Percentiles rank a stretch among this genome's conserved stretches.
Evolutionary conservation across 92 coral and sea anemone species (phyloP).

Genomic region (Galaxea fascicularis): DNA sequence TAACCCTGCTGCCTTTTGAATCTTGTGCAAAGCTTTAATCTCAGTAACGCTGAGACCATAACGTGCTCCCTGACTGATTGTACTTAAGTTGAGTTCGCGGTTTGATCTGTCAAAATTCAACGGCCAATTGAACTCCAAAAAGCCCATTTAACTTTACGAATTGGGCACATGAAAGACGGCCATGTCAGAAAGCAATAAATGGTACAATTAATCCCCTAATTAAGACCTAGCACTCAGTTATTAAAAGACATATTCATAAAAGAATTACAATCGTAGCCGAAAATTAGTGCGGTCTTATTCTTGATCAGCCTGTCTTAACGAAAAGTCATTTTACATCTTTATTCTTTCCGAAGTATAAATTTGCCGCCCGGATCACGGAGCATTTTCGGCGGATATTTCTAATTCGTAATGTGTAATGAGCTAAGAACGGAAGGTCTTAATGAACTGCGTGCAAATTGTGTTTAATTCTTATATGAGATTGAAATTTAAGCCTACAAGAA

Average conservation of each 20-base stretch:
- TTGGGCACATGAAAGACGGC: conserved; percentile 6
- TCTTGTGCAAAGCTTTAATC: not conserved
- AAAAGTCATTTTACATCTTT: conserved; percentile 28
- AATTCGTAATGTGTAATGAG: conserved; percentile 33
- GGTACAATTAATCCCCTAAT: conserved; percentile 40
- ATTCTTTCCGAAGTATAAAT: conserved; percentile 44
- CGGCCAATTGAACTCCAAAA: not conserved
- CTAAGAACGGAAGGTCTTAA: conserved; percentile 36
- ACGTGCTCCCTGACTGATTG: not conserved
- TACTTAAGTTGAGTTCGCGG: conserved; percentile 11
- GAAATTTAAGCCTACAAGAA: conserved; percentile 46
- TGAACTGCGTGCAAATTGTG: conserved; percentile 33
- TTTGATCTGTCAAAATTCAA: conserved; percentile 41
- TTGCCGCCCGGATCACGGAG: conserved; percentile 41
- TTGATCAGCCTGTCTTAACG: conserved; percentile 37
- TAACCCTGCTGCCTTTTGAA: too few species aligned
- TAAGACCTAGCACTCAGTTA: conserved; percentile 42
- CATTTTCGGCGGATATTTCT: conserved; percentile 47
- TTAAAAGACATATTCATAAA: conserved; percentile 36
- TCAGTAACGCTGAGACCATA: not conserved
- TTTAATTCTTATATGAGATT: conserved; percentile 41
- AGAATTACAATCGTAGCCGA: conserved; percentile 47
- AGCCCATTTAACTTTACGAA: conserved; percentile 7
- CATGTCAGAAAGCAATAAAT: conserved; percentile 34
- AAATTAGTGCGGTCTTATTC: conserved; percentile 36